Evolutionary conservation across 2,797 vertebrate species (phyloP).

Genomic region (Acanthopagrus latus): DNA sequence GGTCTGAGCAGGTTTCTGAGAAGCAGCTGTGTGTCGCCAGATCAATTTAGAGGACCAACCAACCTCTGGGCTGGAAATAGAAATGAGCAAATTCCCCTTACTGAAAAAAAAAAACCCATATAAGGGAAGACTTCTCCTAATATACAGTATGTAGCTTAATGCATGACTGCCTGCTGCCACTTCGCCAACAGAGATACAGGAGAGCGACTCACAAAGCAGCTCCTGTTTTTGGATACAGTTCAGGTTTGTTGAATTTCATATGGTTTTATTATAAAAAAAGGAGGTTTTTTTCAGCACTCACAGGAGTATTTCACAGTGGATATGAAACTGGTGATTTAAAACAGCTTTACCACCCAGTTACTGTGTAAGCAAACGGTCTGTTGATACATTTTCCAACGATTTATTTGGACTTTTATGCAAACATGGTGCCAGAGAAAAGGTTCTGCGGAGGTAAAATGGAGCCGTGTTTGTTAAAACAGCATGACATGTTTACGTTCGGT

Average conservation of each 20-base stretch:
- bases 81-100: slow-evolving; percentile 69
- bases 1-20: slow-evolving; percentile 81
- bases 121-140: slow-evolving; percentile 37
- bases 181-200: slow-evolving; percentile 43
- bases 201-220: slow-evolving; percentile 28
- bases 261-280: neutral
- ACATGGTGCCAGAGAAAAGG: neutral
- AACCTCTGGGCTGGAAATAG: slow-evolving; percentile 79
- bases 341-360: neutral
- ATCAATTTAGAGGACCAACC: slow-evolving; percentile 82
- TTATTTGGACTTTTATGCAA: neutral
- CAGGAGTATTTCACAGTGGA: neutral
- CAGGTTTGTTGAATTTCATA: slow-evolving; percentile 24
- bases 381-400: slow-evolving; percentile 4
- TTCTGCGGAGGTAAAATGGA: neutral
- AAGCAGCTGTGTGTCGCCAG: slow-evolving; percentile 75
- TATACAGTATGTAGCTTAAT: slow-evolving; percentile 46
- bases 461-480: neutral
- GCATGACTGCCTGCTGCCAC: slow-evolving; percentile 50
- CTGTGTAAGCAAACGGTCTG: slow-evolving; percentile 9
- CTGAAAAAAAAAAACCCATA: slow-evolving; percentile 3
- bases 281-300: neutral
- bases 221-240: slow-evolving; percentile 23
- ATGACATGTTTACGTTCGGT: slow-evolving; percentile 13
- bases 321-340: slow-evolving; percentile 8